Percentiles rank a stretch among this genome's conserved stretches.
Conservation (phyloP, 2,888 invertebrate species). For the Gisinianus flammeolus region DNA sequence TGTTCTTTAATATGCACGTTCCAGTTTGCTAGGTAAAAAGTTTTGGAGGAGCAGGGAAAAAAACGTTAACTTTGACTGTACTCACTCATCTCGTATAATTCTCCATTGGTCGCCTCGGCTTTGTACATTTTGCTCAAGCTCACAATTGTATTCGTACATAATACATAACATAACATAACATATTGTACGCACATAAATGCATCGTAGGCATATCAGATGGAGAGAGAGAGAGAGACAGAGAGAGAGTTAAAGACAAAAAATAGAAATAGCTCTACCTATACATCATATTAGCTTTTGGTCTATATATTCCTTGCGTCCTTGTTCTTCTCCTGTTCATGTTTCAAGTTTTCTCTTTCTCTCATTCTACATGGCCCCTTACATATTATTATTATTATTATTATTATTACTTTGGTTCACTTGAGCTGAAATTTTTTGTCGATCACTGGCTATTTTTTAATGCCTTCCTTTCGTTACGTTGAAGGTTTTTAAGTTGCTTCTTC, state of each 20-base stretch:
- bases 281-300: slow-evolving; percentile 1
- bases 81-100: background rate
- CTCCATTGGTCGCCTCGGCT: background rate
- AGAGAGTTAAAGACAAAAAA: too few species aligned
- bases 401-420: slow-evolving; percentile 36
- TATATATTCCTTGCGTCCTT: background rate
- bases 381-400: background rate
- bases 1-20: background rate
- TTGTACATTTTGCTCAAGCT: background rate
- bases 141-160: too few species aligned
- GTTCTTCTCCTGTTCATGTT: slow-evolving; percentile 3
- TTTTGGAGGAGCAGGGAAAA: background rate
- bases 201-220: too few species aligned
- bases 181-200: slow-evolving; percentile 4
- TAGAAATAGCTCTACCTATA: too few species aligned
- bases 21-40: background rate
- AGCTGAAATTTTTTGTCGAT: slow-evolving; percentile 35
- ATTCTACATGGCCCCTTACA: background rate
- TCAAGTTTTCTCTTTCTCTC: slow-evolving; percentile 7
- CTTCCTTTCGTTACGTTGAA: slow-evolving; percentile 34
- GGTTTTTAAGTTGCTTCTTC: slow-evolving; percentile 29
- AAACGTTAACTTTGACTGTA: background rate
- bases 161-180: background rate
- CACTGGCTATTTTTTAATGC: slow-evolving; percentile 39
- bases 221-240: too few species aligned